Evolutionary conservation across 53 echinoderm and acorn worm species (phyloP).

Genomic region (Holothuria scabra): DNA sequence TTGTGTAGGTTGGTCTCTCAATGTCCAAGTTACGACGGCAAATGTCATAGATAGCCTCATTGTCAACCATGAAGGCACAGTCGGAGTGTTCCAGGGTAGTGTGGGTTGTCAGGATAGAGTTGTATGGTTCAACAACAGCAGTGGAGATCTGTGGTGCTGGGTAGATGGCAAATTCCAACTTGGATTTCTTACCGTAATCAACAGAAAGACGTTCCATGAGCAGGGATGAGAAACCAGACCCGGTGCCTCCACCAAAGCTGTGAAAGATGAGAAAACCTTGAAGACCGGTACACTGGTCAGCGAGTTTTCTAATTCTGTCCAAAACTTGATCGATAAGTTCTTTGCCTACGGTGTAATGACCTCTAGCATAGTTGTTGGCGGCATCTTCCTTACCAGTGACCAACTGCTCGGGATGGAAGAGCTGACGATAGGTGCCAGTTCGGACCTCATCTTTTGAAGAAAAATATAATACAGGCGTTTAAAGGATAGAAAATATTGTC

Average conservation of each 20-base stretch:
- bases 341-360: slow-evolving; percentile 52
- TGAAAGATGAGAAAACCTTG: slow-evolving; percentile 56
- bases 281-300: slow-evolving; percentile 65
- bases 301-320: slow-evolving; percentile 50
- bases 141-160: slow-evolving; percentile 52
- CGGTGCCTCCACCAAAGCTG: too few relatives aligned
- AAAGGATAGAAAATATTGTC: too few relatives aligned
- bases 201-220: slow-evolving; percentile 62
- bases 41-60: slow-evolving; percentile 86
- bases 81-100: slow-evolving; percentile 80
- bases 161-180: too few relatives aligned
- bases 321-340: slow-evolving; percentile 38
- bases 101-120: slow-evolving; percentile 75
- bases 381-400: slow-evolving; percentile 74
- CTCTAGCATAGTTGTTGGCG: slow-evolving; percentile 71
- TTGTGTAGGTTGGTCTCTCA: slow-evolving; percentile 60
- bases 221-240: slow-evolving; percentile 65
- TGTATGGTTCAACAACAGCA: slow-evolving; percentile 60
- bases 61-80: slow-evolving; percentile 85
- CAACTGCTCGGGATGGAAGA: slow-evolving; percentile 64
- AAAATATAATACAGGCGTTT: neutral
- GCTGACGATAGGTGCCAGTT: slow-evolving; percentile 53
- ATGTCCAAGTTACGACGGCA: slow-evolving; percentile 67
- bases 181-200: slow-evolving; percentile 34
- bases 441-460: slow-evolving; percentile 50